These are phyloP conservation scores for Hydrolagus affinis DNA, from an alignment of 2,113 vertebrate genomes.

Conservation along the genomic window DNA sequence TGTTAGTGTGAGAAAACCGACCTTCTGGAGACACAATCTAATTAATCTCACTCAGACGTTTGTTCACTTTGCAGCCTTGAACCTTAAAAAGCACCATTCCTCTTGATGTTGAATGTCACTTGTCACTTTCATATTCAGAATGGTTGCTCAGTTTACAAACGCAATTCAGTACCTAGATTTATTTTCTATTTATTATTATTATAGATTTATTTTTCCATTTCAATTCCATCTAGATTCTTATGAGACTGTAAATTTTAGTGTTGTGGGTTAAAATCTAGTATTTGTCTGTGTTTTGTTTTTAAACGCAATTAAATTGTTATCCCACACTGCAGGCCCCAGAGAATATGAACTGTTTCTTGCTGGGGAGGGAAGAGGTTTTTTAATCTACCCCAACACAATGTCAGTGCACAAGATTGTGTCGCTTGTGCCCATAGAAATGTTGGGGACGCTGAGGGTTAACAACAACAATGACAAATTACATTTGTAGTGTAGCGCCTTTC, in stretches of 20 bases:
- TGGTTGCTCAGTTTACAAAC: too few species aligned
- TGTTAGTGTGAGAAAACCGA: too few species aligned
- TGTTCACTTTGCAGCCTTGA: too few species aligned
- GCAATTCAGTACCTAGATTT: too few species aligned
- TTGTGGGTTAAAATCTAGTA: not conserved
- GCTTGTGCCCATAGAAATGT: constrained; percentile 38
- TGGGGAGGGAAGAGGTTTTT: constrained; percentile 39
- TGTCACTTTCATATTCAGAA: not conserved
- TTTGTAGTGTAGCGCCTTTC: constrained; percentile 33
- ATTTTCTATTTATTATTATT: too few species aligned
- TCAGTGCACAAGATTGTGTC: constrained; percentile 37
- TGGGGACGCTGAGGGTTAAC: constrained; percentile 19
- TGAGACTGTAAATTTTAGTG: not conserved
- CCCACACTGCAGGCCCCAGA: constrained; percentile 37
- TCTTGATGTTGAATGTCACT: not conserved
- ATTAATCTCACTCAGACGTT: too few species aligned
- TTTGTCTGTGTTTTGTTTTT: too few species aligned
- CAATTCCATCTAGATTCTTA: not conserved
- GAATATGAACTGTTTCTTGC: constrained; percentile 36
- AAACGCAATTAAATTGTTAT: constrained; percentile 26
- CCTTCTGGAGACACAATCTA: too few species aligned
- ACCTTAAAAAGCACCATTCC: too few species aligned
- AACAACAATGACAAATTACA: too few species aligned
- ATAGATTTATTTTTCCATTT: too few species aligned
- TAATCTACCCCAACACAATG: constrained; percentile 38